Percentiles rank a stretch among this genome's conserved stretches.
Evolutionary conservation across 2,797 vertebrate species (phyloP).

Genomic region (Chaetodon trifasciatus): DNA sequence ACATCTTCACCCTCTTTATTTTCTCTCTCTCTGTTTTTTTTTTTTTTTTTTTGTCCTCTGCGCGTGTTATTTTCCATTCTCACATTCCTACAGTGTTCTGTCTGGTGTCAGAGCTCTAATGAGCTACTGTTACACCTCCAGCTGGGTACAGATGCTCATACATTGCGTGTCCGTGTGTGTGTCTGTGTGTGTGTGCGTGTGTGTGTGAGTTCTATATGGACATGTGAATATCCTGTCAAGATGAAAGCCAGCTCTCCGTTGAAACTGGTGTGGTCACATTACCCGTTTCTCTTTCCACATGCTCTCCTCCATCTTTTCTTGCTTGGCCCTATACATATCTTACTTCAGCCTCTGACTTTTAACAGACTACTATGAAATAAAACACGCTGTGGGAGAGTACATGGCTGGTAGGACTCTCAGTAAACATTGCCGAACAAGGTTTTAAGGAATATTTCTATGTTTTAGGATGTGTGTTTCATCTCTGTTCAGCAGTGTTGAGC

Average conservation of each 20-base stretch:
- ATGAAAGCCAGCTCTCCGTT: conserved; percentile 43
- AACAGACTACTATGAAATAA: not conserved
- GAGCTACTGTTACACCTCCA: conserved; percentile 57
- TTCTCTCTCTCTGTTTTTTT: not conserved
- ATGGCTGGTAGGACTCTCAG: not conserved
- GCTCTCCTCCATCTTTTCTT: not conserved
- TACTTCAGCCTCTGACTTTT: not conserved
- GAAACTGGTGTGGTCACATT: not conserved
- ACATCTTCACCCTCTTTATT: not conserved
- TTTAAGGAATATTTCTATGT: not conserved
- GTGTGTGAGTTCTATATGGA: not conserved
- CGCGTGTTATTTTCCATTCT: conserved; percentile 11
- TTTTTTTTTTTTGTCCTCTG: not conserved
- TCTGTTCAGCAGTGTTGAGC: not conserved
- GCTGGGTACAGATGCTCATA: conserved; percentile 52
- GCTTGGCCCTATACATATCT: not conserved
- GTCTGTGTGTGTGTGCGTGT: conserved; percentile 14
- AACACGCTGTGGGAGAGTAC: not conserved
- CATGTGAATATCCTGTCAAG: conserved; percentile 28
- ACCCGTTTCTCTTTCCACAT: not conserved
- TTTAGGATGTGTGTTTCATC: not conserved
- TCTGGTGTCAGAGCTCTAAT: conserved; percentile 48
- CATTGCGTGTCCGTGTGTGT: conserved; percentile 8
- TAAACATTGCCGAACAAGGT: not conserved
- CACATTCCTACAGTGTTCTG: conserved; percentile 39